phyloP scores from a whole-genome alignment of 2,113 vertebrate genomes.

The Bubo bubo region DNA sequence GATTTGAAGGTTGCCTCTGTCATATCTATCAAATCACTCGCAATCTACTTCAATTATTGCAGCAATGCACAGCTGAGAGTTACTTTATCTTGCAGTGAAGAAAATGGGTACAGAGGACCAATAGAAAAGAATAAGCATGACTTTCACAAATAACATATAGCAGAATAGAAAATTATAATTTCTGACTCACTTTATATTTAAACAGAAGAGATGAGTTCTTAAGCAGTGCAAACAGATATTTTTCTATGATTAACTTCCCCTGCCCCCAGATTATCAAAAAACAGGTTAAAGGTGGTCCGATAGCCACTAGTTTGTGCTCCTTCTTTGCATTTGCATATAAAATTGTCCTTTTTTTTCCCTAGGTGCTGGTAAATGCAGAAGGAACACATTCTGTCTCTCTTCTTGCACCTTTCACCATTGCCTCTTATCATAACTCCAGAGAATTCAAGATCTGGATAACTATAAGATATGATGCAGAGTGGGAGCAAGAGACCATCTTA shows the following conservation, averaged over 20 bases:
- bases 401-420: not conserved
- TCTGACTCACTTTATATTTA: not conserved
- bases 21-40: slow-evolving; percentile 29
- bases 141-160: not conserved
- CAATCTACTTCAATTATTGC: slow-evolving; percentile 41
- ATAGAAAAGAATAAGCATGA: not conserved
- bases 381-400: not conserved
- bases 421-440: not conserved
- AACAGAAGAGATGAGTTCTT: not conserved
- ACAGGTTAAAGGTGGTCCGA: not conserved
- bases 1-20: slow-evolving; percentile 41
- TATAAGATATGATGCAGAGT: not conserved
- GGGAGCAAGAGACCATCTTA: not conserved
- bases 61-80: not conserved
- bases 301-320: not conserved
- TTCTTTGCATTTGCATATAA: not conserved
- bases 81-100: slow-evolving; percentile 38
- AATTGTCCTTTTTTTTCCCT: not conserved
- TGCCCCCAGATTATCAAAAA: not conserved
- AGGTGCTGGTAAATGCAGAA: not conserved
- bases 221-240: not conserved
- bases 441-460: not conserved
- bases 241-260: not conserved
- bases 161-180: not conserved
- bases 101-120: not conserved